phyloP scores from a whole-genome alignment of 2,888 invertebrate genomes.

The Cremastinae sp. region DNA sequence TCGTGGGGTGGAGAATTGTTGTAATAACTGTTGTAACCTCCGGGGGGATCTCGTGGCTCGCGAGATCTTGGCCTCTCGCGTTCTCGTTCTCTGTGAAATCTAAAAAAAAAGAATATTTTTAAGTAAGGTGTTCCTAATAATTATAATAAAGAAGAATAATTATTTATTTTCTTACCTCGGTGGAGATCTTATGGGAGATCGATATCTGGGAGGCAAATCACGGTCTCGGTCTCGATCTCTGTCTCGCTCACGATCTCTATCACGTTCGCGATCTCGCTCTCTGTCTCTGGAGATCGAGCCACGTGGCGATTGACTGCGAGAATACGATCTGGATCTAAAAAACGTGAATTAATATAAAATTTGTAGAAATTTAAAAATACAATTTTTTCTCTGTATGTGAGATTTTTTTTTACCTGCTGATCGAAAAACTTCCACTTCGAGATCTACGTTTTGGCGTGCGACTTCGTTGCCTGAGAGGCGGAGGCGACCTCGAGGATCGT shows the following conservation, averaged over 20 bases:
- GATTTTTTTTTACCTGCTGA: conserved; percentile 81
- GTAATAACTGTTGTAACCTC: conserved; percentile 75
- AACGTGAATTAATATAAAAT: neutral
- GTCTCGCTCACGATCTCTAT: conserved; percentile 71
- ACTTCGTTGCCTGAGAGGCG: conserved; percentile 74
- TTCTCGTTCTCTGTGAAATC: conserved; percentile 78
- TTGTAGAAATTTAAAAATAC: neutral
- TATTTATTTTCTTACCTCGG: conserved; percentile 70
- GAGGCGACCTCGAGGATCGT: conserved; percentile 75
- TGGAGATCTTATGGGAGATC: conserved; percentile 77
- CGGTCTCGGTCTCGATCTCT: conserved; percentile 74
- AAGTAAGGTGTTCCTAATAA: neutral
- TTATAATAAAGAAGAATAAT: neutral
- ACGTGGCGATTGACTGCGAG: conserved; percentile 83
- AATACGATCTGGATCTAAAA: conserved; percentile 82
- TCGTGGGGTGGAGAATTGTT: conserved; percentile 76
- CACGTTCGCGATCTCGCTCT: conserved; percentile 72
- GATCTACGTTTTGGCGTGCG: conserved; percentile 78
- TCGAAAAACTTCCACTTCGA: conserved; percentile 81
- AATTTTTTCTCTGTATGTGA: neutral
- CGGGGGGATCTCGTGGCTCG: conserved; percentile 70
- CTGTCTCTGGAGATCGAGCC: conserved; percentile 81
- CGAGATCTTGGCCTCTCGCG: conserved; percentile 76
- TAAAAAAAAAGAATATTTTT: too few species aligned
- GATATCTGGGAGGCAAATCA: conserved; percentile 76